Conservation (phyloP, 1,140 invertebrate genomes). For the Onthophagus taurus region DNA sequence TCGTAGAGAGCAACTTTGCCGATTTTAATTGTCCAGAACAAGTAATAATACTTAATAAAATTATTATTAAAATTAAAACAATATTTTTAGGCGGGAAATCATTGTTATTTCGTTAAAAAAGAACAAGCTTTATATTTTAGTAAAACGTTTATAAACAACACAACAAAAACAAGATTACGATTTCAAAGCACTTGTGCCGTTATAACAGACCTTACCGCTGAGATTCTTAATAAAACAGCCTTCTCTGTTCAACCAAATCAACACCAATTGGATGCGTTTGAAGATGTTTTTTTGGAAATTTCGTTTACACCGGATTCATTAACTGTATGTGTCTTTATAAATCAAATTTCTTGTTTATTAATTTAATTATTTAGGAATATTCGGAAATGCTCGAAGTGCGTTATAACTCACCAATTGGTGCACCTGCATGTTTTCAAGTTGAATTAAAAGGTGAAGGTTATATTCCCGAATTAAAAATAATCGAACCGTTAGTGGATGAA, state of each 20-base stretch:
- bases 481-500: conserved; percentile 14
- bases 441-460: conserved; percentile 25
- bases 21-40: conserved; percentile 22
- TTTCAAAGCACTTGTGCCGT: conserved; percentile 27
- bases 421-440: too few species aligned
- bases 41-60: too few species aligned
- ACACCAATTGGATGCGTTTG: conserved; percentile 22
- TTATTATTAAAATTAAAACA: too few species aligned
- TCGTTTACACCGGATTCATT: conserved; percentile 25
- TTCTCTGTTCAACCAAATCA: conserved; percentile 22
- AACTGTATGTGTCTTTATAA: conserved; percentile 17
- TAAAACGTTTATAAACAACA: conserved; percentile 22
- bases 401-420: too few species aligned
- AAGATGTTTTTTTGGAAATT: conserved; percentile 14
- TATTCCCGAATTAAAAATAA: conserved; percentile 21
- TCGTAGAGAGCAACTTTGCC: conserved; percentile 18
- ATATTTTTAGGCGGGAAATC: conserved; percentile 3
- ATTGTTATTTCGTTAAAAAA: conserved; percentile 10
- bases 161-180: conserved; percentile 14
- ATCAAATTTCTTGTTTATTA: too few species aligned
- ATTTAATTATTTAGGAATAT: too few species aligned
- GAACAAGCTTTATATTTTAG: conserved; percentile 23
- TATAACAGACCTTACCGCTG: conserved; percentile 15
- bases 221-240: conserved; percentile 11
- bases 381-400: too few species aligned